Percentiles rank a stretch among this genome's conserved stretches.
These are phyloP conservation scores for Salticus scenicus DNA, from an alignment of 2,888 invertebrate genomes.

Conservation along the genomic window DNA sequence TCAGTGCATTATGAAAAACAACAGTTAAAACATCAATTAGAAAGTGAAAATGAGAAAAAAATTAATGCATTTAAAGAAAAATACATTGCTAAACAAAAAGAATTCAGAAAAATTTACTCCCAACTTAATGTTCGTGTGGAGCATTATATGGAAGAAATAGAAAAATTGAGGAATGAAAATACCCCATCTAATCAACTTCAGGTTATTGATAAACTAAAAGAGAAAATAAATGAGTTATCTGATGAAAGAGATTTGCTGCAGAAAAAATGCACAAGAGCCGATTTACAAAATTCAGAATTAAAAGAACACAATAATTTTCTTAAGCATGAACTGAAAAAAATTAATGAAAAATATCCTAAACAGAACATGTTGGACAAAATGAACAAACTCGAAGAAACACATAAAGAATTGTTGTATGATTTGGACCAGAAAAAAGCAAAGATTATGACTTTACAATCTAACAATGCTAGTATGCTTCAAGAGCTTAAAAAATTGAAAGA, in stretches of 20 bases:
- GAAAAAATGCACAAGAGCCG: neutral
- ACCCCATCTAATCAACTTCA: too few species aligned
- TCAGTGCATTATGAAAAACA: neutral
- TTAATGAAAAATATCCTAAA: neutral
- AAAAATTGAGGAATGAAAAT: neutral
- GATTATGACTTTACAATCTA: neutral
- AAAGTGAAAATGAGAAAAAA: neutral
- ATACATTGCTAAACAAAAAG: neutral
- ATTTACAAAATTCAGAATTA: neutral
- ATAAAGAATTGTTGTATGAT: neutral
- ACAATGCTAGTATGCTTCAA: constrained; percentile 5
- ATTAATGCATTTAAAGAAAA: neutral
- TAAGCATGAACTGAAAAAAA: neutral
- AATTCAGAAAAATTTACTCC: neutral
- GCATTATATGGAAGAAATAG: neutral
- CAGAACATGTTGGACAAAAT: neutral
- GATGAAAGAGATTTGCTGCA: neutral
- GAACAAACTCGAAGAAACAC: neutral
- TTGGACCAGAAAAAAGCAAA: constrained; percentile 25
- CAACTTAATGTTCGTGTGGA: neutral
- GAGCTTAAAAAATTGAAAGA: constrained; percentile 5
- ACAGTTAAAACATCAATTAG: neutral
- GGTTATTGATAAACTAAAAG: neutral
- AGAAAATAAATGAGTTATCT: neutral
- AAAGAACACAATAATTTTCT: neutral